Conservation (phyloP, 1,140 invertebrate species). For the Coelopa frigida region DNA sequence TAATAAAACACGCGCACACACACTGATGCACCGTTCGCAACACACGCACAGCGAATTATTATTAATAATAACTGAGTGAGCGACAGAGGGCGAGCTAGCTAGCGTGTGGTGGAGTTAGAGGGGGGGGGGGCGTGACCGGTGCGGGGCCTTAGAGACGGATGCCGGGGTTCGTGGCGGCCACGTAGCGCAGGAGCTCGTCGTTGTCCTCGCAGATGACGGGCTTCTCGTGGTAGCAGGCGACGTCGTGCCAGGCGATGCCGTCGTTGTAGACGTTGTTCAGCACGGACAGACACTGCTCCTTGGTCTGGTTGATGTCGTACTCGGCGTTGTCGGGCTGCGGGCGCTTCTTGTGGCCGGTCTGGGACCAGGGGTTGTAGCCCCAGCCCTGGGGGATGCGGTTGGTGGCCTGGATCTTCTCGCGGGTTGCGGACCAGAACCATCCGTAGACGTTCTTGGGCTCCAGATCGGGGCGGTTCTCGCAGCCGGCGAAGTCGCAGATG, state of each 20-base stretch:
- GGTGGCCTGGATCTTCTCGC: constrained; percentile 79
- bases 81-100: neutral
- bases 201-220: constrained; percentile 83
- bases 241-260: constrained; percentile 86
- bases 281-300: constrained; percentile 76
- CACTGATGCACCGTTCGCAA: too few species aligned
- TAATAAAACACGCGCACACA: too few species aligned
- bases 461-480: constrained; percentile 74
- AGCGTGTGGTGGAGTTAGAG: neutral
- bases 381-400: constrained; percentile 56
- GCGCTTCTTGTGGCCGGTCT: constrained; percentile 80
- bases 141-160: constrained; percentile 64
- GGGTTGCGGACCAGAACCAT: constrained; percentile 90
- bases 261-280: constrained; percentile 89
- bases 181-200: constrained; percentile 76
- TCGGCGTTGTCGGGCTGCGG: constrained; percentile 86
- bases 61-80: neutral
- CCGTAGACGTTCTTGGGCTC: constrained; percentile 78
- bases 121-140: too few species aligned
- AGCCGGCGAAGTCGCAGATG: constrained; percentile 88
- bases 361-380: constrained; percentile 76
- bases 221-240: constrained; percentile 87
- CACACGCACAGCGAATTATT: neutral
- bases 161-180: constrained; percentile 70
- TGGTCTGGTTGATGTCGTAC: constrained; percentile 83